Percentiles rank a stretch among this genome's conserved stretches.
These are phyloP conservation scores for Drosophila helvetica DNA, from an alignment of 2,888 invertebrate species.

Conservation along the genomic window DNA sequence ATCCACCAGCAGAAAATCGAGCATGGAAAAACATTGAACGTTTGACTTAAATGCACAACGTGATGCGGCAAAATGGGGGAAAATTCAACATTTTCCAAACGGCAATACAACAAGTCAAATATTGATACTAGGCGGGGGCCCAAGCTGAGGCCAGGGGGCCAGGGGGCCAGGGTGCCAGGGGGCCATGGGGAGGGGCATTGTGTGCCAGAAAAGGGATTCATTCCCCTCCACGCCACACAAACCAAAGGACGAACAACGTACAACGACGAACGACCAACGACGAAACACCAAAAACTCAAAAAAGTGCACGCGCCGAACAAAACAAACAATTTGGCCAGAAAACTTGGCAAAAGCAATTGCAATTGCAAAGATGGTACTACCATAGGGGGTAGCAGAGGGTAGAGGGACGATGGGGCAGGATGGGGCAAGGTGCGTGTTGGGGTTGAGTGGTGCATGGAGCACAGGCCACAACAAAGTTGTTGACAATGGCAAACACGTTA, in stretches of 20 bases:
- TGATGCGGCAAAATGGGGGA: slow-evolving; percentile 42
- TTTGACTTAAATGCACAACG: slow-evolving; percentile 52
- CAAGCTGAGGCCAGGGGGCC: background rate
- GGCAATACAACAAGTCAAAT: slow-evolving; percentile 68
- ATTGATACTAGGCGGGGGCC: slow-evolving; percentile 47
- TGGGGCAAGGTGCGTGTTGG: background rate
- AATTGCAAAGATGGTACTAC: slow-evolving; percentile 54
- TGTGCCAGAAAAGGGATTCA: slow-evolving; percentile 32
- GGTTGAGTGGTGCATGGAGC: slow-evolving; percentile 52
- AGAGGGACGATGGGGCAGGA: background rate
- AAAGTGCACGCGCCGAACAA: slow-evolving; percentile 69
- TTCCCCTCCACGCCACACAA: slow-evolving; percentile 36
- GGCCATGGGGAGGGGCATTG: slow-evolving; percentile 39
- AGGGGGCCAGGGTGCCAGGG: slow-evolving; percentile 1
- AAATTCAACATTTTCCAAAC: slow-evolving; percentile 40
- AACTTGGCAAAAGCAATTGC: slow-evolving; percentile 72
- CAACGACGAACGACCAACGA: slow-evolving; percentile 5
- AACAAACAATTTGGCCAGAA: slow-evolving; percentile 69
- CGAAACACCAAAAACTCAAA: slow-evolving; percentile 42
- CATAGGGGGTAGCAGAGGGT: background rate
- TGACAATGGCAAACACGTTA: slow-evolving; percentile 77
- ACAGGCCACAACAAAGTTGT: slow-evolving; percentile 73
- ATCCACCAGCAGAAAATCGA: slow-evolving; percentile 46
- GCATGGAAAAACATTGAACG: slow-evolving; percentile 59
- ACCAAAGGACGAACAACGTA: slow-evolving; percentile 12